Evolutionary conservation across 2,113 vertebrate genomes (phyloP), one percentile per base, ranked within the genome.

Genomic region (Hydropotes inermis): DNA sequence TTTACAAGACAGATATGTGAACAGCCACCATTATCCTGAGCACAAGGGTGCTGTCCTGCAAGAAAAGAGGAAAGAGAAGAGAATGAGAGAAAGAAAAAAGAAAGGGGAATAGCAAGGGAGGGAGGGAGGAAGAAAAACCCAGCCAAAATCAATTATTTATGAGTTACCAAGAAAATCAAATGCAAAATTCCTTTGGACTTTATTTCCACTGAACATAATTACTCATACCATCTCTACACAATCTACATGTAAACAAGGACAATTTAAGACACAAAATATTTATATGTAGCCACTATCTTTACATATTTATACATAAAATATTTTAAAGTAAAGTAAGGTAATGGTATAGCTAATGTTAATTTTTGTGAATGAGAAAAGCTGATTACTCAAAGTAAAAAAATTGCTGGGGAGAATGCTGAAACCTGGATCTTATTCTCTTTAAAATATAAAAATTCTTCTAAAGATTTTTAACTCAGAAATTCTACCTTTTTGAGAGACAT

Each of bases 1-100:
- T 99, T 99, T 74, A 99, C 99, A 4, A 99, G 99, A 98, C 99
- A 99, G 95, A 99, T 99, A 98, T 99, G 99, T 0, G 99, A 99
- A 98, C 99, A 99, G 98, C 99, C 99, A 30, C 99, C 99, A 0
- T 99, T 99, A 67, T 99, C 99, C 97, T 99, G 99, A 45, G 99
- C 99, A 85, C 99, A 99, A 0, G 99, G 99, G 83, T 99, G 99
- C 82, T 99, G 99, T 97, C 99, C 99, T 99, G 97, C 7, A 97
- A 28, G 13, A 54, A 27, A 14, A 43, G 9, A n/a, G 12, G 7
- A 28, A 28, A 33, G 7, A 36, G 25, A 12, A 79, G 78, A 17
- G 2, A 84, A 9, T 28, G 17, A 15, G 45, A 7, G 23, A 58
- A 15, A n/a, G 5, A 16, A 5, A 21, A 4, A 27, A 21, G 27